Evolutionary conservation across 1,140 invertebrate genomes (phyloP), one percentile per base, ranked within the genome.

Genomic region (Aphaenogaster floridana): DNA sequence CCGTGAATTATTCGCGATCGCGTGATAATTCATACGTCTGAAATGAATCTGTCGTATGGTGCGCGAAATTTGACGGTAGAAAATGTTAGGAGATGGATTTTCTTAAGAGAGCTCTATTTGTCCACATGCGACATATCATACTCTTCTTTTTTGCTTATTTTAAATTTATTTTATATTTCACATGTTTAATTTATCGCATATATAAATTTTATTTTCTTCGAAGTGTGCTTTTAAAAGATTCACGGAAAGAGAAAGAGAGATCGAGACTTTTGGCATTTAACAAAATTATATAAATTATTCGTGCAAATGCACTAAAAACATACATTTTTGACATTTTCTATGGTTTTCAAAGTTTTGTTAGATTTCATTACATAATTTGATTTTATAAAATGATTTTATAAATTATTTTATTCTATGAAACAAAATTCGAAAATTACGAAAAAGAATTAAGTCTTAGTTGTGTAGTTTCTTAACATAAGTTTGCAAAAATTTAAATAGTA

Each of bases 11-110:
- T 79, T 50, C 45, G 34, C 34, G 28, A 42, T 77, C 72, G 13
- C 48, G 81, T 72, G 13, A 78, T 77, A 77, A 50, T 77, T 77
- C 17, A 61, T 57, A 72, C 50, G 21, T 81, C 52, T 71, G 17
- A 79, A 79, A 79, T 79, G n/a, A 79, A 61, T 21, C 9, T 39
- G 59, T 50, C 61, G 28, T 15, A 34, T 1, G 64, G 28, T 13
- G 9, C 2, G 34, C 2, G 6, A 79, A 79, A 48, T 36, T 64
- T 68, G 6, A 28, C 8, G 21, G 2, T 71, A 2, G 11, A 61
- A 66, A 48, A 66, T 48, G 15, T 61, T 78, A 36, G 21, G 5
- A 45, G 50, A 39, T 5, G 50, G 17, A 66, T 34, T 11, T 45
- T 64, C 9, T 50, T 21, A 48, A 57, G 11, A 28, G 13, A 21